These are phyloP conservation scores for Pollenia amentaria DNA, from an alignment of 2,888 invertebrate genomes.

Conservation along the genomic window DNA sequence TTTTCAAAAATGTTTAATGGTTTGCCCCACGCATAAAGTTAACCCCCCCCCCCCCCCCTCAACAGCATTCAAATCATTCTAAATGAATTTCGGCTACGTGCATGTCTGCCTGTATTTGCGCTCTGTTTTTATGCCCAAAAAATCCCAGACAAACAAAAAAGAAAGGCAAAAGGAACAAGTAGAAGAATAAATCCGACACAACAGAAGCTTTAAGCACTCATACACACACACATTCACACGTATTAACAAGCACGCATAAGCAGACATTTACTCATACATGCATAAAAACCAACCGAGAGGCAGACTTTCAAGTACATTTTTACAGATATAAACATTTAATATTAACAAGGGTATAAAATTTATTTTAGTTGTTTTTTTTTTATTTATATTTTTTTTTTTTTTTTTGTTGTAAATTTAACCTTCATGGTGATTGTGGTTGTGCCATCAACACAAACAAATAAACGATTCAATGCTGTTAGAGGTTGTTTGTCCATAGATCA, in stretches of 20 bases:
- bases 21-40: constrained; percentile 3
- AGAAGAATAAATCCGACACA: constrained; percentile 57
- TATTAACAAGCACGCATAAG: constrained; percentile 14
- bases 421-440: constrained; percentile 60
- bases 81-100: neutral
- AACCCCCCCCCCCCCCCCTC: neutral
- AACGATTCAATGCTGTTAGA: constrained; percentile 29
- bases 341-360: constrained; percentile 60
- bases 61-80: neutral
- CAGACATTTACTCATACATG: neutral
- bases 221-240: constrained; percentile 20
- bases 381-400: neutral
- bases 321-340: constrained; percentile 39
- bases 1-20: neutral
- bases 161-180: constrained; percentile 1
- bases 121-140: constrained; percentile 32
- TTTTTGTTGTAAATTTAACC: constrained; percentile 56
- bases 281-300: neutral
- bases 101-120: constrained; percentile 4
- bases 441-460: constrained; percentile 5
- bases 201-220: constrained; percentile 65
- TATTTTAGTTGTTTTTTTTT: constrained; percentile 41
- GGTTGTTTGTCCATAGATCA: constrained; percentile 78
- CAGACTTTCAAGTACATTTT: constrained; percentile 32
- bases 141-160: constrained; percentile 8